A percentile compares a stretch with the other conserved stretches of the same genome.
These are phyloP conservation scores for Brachionus koreanus DNA, from an alignment of 1,140 invertebrate genomes.

Conservation along the genomic window DNA sequence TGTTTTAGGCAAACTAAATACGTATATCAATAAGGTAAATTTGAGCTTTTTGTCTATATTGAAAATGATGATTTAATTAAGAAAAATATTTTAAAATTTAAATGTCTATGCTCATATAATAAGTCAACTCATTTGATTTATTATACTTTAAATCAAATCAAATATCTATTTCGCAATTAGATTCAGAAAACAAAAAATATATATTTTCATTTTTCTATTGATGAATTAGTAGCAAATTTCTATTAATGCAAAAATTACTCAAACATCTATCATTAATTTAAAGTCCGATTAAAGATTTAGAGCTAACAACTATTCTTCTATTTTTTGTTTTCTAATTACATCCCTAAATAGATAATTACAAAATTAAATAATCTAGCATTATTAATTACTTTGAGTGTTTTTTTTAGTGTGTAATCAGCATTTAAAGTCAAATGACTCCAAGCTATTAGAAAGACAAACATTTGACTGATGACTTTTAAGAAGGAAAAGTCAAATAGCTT, in stretches of 20 bases:
- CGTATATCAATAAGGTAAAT: slow-evolving; percentile 17
- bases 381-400: neutral
- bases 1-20: neutral
- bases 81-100: neutral
- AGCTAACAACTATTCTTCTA: neutral
- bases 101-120: slow-evolving; percentile 3
- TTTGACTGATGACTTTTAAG: neutral
- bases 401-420: neutral
- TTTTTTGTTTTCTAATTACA: neutral
- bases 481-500: neutral
- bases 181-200: neutral
- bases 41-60: neutral
- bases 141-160: slow-evolving; percentile 1
- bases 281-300: neutral
- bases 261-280: neutral
- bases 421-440: neutral
- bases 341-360: neutral
- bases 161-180: slow-evolving; percentile 21
- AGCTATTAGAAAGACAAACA: too few relatives aligned
- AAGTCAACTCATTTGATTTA: slow-evolving; percentile 17
- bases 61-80: slow-evolving; percentile 26
- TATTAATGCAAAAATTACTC: neutral
- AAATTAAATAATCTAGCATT: neutral
- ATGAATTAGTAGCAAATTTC: slow-evolving; percentile 22
- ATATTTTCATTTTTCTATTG: neutral